Percentiles rank a stretch among this genome's conserved stretches.
Evolutionary conservation across 2,113 vertebrate genomes (phyloP).

Genomic region (Mus spicilegus): DNA sequence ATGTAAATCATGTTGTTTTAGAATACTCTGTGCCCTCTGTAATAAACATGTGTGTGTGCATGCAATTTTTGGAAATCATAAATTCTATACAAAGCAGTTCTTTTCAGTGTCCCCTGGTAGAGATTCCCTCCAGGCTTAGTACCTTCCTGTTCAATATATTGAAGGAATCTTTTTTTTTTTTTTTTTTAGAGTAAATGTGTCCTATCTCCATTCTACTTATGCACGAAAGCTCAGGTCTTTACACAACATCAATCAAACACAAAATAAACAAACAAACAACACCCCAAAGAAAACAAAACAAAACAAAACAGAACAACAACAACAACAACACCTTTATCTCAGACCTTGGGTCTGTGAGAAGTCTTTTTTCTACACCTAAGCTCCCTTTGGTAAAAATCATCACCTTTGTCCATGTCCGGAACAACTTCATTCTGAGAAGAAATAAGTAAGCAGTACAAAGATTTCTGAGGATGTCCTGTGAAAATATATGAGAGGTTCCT

Average conservation of each 20-base stretch:
- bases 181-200: not conserved
- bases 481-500: not conserved
- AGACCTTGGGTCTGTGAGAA: not conserved
- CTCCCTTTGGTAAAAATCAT: not conserved
- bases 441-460: not conserved
- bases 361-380: not conserved
- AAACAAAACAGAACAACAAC: no score
- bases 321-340: not conserved
- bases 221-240: not conserved
- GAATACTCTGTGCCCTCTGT: conserved; percentile 29
- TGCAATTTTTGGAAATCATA: conserved; percentile 45
- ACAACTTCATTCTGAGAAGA: not conserved
- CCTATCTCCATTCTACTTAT: not conserved
- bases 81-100: conserved; percentile 52
- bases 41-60: not conserved
- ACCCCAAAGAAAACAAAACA: no score
- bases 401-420: not conserved
- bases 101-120: not conserved
- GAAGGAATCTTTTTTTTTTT: not conserved
- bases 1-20: conserved; percentile 56
- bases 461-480: not conserved
- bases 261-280: not conserved
- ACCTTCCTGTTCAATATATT: not conserved
- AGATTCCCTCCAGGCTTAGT: not conserved
- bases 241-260: not conserved